These are phyloP conservation scores for Calidris pugnax DNA, from an alignment of 2,113 vertebrate genomes.

Conservation along the genomic window DNA sequence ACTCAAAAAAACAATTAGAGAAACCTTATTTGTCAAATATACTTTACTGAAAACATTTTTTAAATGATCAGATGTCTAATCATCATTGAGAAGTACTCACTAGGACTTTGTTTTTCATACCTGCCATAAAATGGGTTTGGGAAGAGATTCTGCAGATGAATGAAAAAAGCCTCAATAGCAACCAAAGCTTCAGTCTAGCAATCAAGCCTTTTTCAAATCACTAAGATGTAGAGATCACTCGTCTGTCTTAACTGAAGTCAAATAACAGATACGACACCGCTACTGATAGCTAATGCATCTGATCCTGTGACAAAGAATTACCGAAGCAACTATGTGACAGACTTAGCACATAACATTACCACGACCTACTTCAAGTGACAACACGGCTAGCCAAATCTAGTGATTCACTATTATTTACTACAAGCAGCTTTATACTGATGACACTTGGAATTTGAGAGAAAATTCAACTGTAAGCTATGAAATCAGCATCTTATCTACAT, in stretches of 20 bases:
- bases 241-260: neutral
- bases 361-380: neutral
- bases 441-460: neutral
- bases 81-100: neutral
- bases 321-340: neutral
- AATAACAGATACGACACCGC: neutral
- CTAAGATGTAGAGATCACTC: neutral
- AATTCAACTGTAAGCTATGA: neutral
- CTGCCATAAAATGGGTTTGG: neutral
- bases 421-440: neutral
- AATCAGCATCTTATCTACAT: neutral
- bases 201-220: neutral
- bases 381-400: neutral
- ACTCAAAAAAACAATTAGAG: neutral
- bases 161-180: neutral
- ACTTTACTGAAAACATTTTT: neutral
- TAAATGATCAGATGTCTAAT: neutral
- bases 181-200: neutral
- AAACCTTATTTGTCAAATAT: neutral
- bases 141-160: neutral
- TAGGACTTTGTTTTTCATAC: neutral
- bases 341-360: neutral
- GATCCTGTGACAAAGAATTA: neutral
- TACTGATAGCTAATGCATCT: neutral
- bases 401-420: neutral